Evolutionary conservation across 2,113 vertebrate genomes (phyloP).

Genomic region (Callipepla californica): DNA sequence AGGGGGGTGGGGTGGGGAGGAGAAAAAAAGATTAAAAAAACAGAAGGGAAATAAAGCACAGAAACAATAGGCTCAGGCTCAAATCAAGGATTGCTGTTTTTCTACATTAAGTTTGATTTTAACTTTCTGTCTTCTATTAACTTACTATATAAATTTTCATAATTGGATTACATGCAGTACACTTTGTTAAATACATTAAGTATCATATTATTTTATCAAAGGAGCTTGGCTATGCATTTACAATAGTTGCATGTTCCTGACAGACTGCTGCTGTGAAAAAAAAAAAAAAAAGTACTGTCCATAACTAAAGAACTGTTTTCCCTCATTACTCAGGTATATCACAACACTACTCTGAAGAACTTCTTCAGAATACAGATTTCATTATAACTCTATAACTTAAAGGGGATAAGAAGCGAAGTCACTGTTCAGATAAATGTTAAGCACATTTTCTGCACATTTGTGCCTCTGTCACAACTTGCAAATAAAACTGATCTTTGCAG

Average conservation of each 20-base stretch:
- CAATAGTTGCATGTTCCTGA: not conserved
- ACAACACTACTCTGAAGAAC: not conserved
- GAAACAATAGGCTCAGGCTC: not conserved
- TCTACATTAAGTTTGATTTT: not conserved
- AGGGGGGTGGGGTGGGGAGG: no score
- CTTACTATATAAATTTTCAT: not conserved
- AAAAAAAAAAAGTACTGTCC: not conserved
- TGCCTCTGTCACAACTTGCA: not conserved
- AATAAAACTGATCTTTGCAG: not conserved
- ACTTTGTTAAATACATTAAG: not conserved
- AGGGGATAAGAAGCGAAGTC: not conserved
- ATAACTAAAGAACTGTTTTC: not conserved
- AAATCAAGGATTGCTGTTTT: not conserved
- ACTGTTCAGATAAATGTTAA: not conserved
- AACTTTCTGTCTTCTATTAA: not conserved
- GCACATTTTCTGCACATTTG: not conserved
- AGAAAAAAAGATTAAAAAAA: not conserved
- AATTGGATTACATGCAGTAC: not conserved
- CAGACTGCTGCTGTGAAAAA: not conserved
- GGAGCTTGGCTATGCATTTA: not conserved
- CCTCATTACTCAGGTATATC: not conserved
- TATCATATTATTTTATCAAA: not conserved
- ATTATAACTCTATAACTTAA: not conserved
- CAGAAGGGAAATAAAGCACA: not conserved
- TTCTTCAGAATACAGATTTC: not conserved